Evolutionary conservation across 2,113 vertebrate genomes (phyloP).

Genomic region (Hirundichthys speculiger): DNA sequence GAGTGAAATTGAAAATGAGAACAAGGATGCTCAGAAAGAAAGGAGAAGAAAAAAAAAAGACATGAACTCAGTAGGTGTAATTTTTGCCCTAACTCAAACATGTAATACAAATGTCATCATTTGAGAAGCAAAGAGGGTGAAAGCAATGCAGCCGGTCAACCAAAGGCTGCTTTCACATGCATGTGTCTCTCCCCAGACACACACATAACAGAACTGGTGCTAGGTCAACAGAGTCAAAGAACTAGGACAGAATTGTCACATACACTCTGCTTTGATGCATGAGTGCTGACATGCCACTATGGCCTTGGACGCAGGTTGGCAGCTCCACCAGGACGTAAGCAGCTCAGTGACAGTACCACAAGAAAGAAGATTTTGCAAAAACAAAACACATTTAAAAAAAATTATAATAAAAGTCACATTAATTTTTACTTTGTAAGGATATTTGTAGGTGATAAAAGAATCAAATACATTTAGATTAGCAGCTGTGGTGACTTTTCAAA

Average conservation of each 20-base stretch:
- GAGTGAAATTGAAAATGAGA: too few species aligned
- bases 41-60: too few species aligned
- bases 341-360: constrained; percentile 28
- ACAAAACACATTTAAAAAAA: too few species aligned
- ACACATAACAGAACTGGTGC: constrained; percentile 6
- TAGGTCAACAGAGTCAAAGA: constrained; percentile 47
- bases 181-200: constrained; percentile 4
- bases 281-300: constrained; percentile 51
- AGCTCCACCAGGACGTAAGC: constrained; percentile 43
- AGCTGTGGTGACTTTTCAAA: too few species aligned
- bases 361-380: not conserved
- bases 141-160: constrained; percentile 14
- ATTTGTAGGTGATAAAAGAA: too few species aligned
- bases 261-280: constrained; percentile 46
- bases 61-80: too few species aligned
- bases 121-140: constrained; percentile 12
- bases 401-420: too few species aligned
- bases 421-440: too few species aligned
- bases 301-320: constrained; percentile 43
- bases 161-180: constrained; percentile 15
- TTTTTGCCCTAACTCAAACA: not conserved
- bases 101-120: not conserved
- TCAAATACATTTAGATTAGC: too few species aligned
- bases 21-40: too few species aligned
- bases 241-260: constrained; percentile 66